A percentile compares a stretch with the other conserved stretches of the same genome.
phyloP scores from a whole-genome alignment of 1,140 invertebrate species.

The Neodiprion fabricii region DNA sequence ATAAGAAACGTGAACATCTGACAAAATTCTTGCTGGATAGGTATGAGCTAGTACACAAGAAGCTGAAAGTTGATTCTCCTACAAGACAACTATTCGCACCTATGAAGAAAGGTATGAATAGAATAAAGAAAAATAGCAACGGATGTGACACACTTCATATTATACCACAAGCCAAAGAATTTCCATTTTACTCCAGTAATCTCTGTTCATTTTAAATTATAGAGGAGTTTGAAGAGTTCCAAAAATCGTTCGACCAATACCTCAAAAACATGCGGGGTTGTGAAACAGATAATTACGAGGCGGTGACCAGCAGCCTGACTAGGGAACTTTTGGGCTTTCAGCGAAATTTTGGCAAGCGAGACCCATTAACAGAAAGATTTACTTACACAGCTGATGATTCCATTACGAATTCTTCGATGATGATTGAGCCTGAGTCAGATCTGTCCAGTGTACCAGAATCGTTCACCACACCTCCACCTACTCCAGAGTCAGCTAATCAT shows the following conservation, averaged over 20 bases:
- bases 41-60: slow-evolving; percentile 28
- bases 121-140: background rate
- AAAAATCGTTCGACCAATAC: slow-evolving; percentile 36
- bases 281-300: slow-evolving; percentile 33
- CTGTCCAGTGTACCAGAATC: slow-evolving; percentile 26
- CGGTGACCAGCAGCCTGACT: slow-evolving; percentile 33
- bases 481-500: slow-evolving; percentile 26
- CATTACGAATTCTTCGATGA: background rate
- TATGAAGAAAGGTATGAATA: slow-evolving; percentile 33
- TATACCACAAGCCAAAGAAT: background rate
- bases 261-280: slow-evolving; percentile 23
- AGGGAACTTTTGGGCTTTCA: slow-evolving; percentile 41
- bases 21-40: slow-evolving; percentile 25
- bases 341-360: slow-evolving; percentile 26
- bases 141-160: background rate
- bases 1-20: slow-evolving; percentile 19
- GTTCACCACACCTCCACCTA: slow-evolving; percentile 28
- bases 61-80: slow-evolving; percentile 27
- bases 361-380: slow-evolving; percentile 18
- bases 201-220: slow-evolving; percentile 22
- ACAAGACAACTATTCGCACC: slow-evolving; percentile 31
- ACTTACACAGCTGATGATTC: background rate
- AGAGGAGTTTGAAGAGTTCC: slow-evolving; percentile 45
- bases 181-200: background rate
- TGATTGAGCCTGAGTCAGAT: slow-evolving; percentile 15